Evolutionary conservation across 2,113 vertebrate genomes (phyloP), one percentile per base, ranked within the genome.

Genomic region (Poeciliopsis retropinna): DNA sequence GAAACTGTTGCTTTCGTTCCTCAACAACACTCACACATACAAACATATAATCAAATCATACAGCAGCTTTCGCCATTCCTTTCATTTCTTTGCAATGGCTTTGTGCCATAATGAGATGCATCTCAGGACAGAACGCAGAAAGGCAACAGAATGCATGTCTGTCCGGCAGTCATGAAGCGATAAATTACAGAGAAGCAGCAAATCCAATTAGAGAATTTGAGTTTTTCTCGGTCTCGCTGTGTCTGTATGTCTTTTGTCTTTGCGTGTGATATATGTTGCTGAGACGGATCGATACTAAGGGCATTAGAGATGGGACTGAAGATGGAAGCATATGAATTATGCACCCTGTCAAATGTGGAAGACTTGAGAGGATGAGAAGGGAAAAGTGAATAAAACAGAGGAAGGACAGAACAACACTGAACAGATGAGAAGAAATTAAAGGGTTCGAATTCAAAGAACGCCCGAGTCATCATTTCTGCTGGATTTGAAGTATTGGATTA

Each of bases 211-310:
- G 61, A 87, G 82, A 90, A 85, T 82, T 65, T 80, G 9, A 65
- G 67, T 69, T 83, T 81, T 79, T 73, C 13, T 28, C 60, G 68
- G 70, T 13, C 64, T 9, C 29, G 54, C 29, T 13, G 67, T 3
- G 51, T 73, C 39, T 54, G 75, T 62, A 60, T 57, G 57, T 69
- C 67, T 61, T 29, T 72, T 78, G 72, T 85, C 61, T 75, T 79
- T 79, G 61, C 69, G 73, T 73, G 71, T 72, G 51, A 64, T 60
- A 63, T 67, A 80, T 75, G 84, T 82, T 22, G 77, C 76, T 72
- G 72, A 82, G 83, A 85, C 79, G 94, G 97, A 98, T 98, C 96
- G 96, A 99, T 98, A 98, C 95, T 97, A 97, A 98, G 93, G 95
- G 94, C 95, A 97, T 99, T 96, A 97, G 95, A 54, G 78, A 73